Evolutionary conservation across 1,140 invertebrate species (phyloP).

Genomic region (Drosophila virilis): DNA sequence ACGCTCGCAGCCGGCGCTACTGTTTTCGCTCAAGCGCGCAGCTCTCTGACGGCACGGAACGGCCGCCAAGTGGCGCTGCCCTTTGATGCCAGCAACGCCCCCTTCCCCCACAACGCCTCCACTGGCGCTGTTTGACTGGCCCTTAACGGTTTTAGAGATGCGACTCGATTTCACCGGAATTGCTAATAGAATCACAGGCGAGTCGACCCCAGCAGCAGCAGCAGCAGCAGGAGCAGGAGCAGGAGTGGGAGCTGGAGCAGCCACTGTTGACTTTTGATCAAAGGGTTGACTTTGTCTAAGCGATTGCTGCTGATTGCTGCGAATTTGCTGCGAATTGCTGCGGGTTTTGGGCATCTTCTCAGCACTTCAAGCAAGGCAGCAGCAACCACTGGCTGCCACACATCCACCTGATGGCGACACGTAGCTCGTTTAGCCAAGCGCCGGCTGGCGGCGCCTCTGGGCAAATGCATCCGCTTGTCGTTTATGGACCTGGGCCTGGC

Average conservation of each 20-base stretch:
- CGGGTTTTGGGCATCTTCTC: not conserved
- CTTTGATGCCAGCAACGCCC: conserved; percentile 57
- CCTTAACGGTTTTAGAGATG: conserved; percentile 75
- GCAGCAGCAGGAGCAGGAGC: not conserved
- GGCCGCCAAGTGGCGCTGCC: conserved; percentile 75
- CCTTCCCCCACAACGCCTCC: not conserved
- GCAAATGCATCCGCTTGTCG: conserved; percentile 41
- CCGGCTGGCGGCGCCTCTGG: conserved; percentile 63
- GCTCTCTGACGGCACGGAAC: conserved; percentile 67
- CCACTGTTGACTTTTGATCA: conserved; percentile 59
- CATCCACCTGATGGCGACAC: conserved; percentile 74
- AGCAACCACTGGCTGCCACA: not conserved
- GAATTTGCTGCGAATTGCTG: conserved; percentile 24
- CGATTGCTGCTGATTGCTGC: conserved; percentile 43
- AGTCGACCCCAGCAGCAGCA: conserved; percentile 7
- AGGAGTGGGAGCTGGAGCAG: not conserved
- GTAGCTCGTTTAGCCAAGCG: conserved; percentile 71
- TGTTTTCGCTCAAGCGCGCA: conserved; percentile 74
- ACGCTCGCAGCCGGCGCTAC: conserved; percentile 65
- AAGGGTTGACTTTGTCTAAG: conserved; percentile 78
- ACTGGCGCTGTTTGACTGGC: not conserved
- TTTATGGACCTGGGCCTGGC: not conserved
- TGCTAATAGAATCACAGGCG: conserved; percentile 75
- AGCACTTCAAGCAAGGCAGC: not conserved
- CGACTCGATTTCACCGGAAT: conserved; percentile 72